Conservation (phyloP, 2,113 vertebrate species). For the Pica pica region DNA sequence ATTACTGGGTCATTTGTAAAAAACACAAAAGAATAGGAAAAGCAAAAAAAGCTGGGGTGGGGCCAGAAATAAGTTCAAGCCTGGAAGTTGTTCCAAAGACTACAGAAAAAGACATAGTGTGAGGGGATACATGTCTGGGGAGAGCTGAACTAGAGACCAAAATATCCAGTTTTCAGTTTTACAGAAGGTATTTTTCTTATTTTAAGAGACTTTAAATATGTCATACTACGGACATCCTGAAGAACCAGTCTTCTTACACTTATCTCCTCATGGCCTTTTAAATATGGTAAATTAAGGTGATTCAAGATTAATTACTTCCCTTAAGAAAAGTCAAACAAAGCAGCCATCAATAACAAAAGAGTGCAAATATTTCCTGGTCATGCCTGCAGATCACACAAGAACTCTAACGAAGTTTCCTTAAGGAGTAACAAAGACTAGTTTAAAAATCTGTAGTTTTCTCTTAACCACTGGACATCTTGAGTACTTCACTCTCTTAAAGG, state of each 20-base stretch:
- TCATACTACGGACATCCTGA: background rate
- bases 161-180: background rate
- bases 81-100: background rate
- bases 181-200: background rate
- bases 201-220: background rate
- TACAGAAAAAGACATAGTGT: rapidly evolving
- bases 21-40: background rate
- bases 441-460: background rate
- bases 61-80: background rate
- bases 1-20: background rate
- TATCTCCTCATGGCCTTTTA: background rate
- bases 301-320: background rate
- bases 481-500: background rate
- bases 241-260: background rate
- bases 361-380: background rate
- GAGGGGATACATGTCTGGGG: too few relatives aligned
- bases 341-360: background rate
- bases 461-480: background rate
- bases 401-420: background rate
- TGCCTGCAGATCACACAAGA: background rate
- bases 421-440: background rate
- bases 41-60: background rate
- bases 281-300: background rate
- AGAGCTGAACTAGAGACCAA: background rate
- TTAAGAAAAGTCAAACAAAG: background rate